phyloP scores from a whole-genome alignment of 2,888 invertebrate species.

The Heterodera filipjevi region DNA sequence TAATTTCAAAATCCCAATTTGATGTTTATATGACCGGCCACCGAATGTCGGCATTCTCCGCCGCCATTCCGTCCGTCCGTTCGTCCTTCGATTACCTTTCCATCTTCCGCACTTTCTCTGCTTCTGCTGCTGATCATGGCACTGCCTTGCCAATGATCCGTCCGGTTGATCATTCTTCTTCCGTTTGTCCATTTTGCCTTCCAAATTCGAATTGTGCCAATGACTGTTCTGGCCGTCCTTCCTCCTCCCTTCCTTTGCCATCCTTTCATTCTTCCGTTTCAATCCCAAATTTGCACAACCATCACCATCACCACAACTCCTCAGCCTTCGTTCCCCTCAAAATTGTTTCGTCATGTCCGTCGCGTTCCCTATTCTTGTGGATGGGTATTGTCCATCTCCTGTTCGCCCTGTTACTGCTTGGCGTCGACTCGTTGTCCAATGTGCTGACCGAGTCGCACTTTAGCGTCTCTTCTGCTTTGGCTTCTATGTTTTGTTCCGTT shows the following conservation, averaged over 20 bases:
- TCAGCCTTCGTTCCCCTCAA: neutral
- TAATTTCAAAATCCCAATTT: too few species aligned
- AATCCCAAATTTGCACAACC: neutral
- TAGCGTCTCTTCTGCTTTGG: neutral
- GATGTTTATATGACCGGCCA: too few species aligned
- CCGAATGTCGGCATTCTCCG: too few species aligned
- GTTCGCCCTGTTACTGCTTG: conserved; percentile 5
- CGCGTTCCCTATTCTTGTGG: neutral
- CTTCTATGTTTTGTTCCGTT: neutral
- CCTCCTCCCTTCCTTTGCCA: neutral
- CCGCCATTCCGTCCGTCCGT: too few species aligned
- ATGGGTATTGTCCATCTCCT: neutral
- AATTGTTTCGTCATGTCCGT: neutral
- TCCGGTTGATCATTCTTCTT: too few species aligned
- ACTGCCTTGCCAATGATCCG: too few species aligned
- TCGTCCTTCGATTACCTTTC: too few species aligned
- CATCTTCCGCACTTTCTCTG: too few species aligned
- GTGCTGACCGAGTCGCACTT: neutral
- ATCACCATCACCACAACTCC: neutral
- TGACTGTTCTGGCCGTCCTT: neutral
- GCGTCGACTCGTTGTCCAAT: neutral
- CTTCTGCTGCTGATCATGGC: too few species aligned
- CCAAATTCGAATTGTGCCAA: neutral
- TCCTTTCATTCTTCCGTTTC: neutral
- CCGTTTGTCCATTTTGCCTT: neutral